Evolutionary conservation across 2,797 vertebrate species (phyloP), one percentile per base, ranked within the genome.

Genomic region (Falco peregrinus): DNA sequence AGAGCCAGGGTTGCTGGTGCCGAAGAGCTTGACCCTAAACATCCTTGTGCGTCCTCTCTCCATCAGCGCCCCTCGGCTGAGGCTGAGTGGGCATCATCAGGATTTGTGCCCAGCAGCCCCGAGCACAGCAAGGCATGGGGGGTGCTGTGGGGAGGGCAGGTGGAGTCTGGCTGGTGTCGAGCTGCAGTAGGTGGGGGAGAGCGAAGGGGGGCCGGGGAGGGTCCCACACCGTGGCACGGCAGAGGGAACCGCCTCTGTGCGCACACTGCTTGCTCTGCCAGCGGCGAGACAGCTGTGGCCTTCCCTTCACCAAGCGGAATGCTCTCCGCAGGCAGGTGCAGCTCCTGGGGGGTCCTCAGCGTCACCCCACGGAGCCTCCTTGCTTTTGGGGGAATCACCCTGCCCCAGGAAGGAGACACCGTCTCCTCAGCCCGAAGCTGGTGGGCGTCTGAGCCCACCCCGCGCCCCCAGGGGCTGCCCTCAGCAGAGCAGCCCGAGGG

Each of bases 381-480:
- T 1, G 53, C 17, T 48, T 16, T 26, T 14, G n/a, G 76, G 71
- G 13, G 84, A 45, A 37, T 31, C 57, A 16, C 77, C 39, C 59
- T 29, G 28, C 13, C 35, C 33, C 0, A 1, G 8, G 48, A 50
- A 50, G 20, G 20, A n/a, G 65, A 13, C 7, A 25, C 64, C 39
- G 64, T 60, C 80, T 25, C 43, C 2, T 22, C 53, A 31, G 2
- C n/a, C 31, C 4, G 4, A 14, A 19, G 29, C 37, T 4, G 47
- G 14, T 4, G 56, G 50, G 69, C 5, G 0, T 51, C 65, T 2
- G 39, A 81, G 82, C 78, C 43, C 81, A 18, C 26, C 60, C 10
- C 0, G 2, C n/a, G 16, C 5, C 8, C 41, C 41, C 16, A 6
- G 9, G 33, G 50, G 29, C n/a, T 0, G 6, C 45, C 16, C 69